Conservation (phyloP, 2,797 vertebrate species). For the Hypotaenidia philippensis region DNA sequence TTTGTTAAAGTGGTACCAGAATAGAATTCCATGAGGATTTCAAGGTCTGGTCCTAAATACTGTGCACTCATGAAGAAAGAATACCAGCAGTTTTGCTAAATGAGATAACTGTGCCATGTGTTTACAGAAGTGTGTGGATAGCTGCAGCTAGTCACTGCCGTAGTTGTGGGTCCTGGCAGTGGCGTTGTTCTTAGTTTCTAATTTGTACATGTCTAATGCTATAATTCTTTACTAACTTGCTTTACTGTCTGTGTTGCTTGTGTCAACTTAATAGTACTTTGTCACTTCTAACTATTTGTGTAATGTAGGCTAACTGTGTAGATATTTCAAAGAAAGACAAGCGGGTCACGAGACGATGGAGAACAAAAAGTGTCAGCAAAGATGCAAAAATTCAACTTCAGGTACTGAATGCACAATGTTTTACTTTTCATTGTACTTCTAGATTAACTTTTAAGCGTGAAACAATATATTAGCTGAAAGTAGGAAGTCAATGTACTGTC, state of each 20-base stretch:
- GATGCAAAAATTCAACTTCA: constrained; percentile 99
- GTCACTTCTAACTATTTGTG: constrained; percentile 86
- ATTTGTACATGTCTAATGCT: constrained; percentile 42
- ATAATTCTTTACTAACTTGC: constrained; percentile 74
- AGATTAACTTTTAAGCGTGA: neutral
- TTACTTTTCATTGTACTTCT: constrained; percentile 37
- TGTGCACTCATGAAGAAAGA: neutral
- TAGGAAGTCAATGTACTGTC: neutral
- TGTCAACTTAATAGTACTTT: constrained; percentile 83
- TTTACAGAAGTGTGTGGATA: neutral
- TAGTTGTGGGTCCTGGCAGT: rapidly evolving
- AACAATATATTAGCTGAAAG: neutral
- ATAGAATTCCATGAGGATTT: neutral
- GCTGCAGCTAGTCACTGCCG: neutral
- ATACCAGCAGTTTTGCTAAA: neutral
- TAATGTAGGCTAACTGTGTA: constrained; percentile 97
- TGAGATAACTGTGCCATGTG: neutral
- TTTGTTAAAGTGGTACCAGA: neutral
- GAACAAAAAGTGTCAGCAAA: constrained; percentile 99
- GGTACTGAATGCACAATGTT: constrained; percentile 84
- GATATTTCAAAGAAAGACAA: constrained; percentile 99
- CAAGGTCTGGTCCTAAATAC: neutral
- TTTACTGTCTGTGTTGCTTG: constrained; percentile 77
- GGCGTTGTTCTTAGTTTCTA: constrained; percentile 21
- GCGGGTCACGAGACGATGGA: constrained; percentile 98